phyloP scores from a whole-genome alignment of 2,888 invertebrate species.

The Gandaritis pyraliata region DNA sequence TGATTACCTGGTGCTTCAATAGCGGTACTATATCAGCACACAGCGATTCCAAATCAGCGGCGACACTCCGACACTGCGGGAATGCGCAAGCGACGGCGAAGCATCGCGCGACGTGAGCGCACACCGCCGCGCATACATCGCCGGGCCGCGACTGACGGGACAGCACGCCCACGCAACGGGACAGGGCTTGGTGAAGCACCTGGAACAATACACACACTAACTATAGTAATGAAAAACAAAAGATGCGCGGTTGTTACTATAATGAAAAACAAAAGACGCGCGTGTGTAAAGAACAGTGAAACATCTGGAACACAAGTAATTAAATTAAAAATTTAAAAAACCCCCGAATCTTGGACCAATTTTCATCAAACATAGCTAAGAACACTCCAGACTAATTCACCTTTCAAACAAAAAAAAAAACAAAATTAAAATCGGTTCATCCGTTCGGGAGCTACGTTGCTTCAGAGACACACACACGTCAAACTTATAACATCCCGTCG shows the following conservation, averaged over 20 bases:
- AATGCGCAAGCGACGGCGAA: conserved; percentile 98
- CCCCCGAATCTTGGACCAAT: no score
- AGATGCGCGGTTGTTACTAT: background rate
- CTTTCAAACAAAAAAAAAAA: no score
- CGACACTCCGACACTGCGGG: conserved; percentile 93
- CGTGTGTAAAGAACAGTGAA: no score
- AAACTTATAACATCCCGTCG: no score
- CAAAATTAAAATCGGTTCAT: no score
- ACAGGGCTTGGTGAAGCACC: conserved; percentile 94
- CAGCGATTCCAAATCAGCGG: conserved; percentile 94
- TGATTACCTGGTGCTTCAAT: conserved; percentile 54
- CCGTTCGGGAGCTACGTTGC: no score
- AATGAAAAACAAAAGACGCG: background rate
- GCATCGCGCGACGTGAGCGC: conserved; percentile 95
- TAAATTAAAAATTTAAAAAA: no score
- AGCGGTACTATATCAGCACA: conserved; percentile 88
- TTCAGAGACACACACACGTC: no score
- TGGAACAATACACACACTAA: conserved; percentile 45
- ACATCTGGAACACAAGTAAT: no score
- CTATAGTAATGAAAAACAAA: background rate
- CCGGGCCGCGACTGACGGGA: conserved; percentile 88
- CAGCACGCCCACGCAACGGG: conserved; percentile 96
- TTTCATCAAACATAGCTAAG: no score
- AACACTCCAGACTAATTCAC: no score
- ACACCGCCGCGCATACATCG: conserved; percentile 95